Conservation (phyloP, 2,113 vertebrate genomes). For the Oxyruncus cristatus region DNA sequence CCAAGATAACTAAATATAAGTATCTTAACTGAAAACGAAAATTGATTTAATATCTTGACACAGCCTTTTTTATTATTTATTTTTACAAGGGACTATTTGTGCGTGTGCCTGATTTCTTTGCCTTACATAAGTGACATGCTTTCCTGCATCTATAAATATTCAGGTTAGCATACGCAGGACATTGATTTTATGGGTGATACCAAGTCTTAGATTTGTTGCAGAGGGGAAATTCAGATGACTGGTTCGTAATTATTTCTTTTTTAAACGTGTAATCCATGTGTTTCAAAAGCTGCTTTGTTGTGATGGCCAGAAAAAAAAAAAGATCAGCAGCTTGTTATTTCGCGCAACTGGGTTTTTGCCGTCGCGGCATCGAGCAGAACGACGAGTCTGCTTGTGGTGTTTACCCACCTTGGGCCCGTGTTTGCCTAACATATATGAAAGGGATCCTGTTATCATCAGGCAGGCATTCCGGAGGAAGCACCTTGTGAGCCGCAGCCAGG, state of each 20-base stretch:
- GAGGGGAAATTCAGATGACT: constrained; percentile 2
- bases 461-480: constrained; percentile 47
- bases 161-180: background rate
- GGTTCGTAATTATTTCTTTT: background rate
- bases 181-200: background rate
- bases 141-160: background rate
- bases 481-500: background rate
- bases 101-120: background rate
- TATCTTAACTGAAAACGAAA: constrained; percentile 41
- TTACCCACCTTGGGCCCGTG: constrained; percentile 46
- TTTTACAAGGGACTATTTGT: constrained; percentile 1
- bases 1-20: constrained; percentile 8
- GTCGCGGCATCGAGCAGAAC: background rate
- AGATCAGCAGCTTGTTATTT: background rate
- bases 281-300: constrained; percentile 57
- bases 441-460: constrained; percentile 50
- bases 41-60: constrained; percentile 5
- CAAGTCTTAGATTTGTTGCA: background rate
- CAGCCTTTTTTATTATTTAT: background rate
- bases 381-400: constrained; percentile 30
- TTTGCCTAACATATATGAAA: constrained; percentile 45
- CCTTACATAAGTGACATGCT: background rate
- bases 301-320: background rate
- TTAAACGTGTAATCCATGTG: background rate
- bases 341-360: background rate